A percentile compares a stretch with the other conserved stretches of the same genome.
Conservation (phyloP, 92 coral and sea anemone genomes). For the Palythoa caribaeorum region DNA sequence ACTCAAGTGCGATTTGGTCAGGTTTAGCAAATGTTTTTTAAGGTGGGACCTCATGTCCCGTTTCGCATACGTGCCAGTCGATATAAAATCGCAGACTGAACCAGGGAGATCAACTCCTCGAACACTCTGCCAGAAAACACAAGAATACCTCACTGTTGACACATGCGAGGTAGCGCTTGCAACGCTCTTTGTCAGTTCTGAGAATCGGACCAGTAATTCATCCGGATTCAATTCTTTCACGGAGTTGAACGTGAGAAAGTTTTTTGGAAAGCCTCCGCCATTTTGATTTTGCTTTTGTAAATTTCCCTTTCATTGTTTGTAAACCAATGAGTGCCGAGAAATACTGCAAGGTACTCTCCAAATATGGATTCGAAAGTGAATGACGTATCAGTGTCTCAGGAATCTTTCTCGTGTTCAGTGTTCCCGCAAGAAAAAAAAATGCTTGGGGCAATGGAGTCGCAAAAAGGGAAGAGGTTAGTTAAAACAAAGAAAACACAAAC, state of each 20-base stretch:
- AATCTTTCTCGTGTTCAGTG: constrained; percentile 7
- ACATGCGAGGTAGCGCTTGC: constrained; percentile 23
- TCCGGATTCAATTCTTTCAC: not conserved
- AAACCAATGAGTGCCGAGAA: not conserved
- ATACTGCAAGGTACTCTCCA: constrained; percentile 3
- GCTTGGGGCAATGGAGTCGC: too few relatives aligned
- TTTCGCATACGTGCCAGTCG: not conserved
- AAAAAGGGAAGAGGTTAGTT: too few relatives aligned
- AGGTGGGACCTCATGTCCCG: constrained; percentile 11
- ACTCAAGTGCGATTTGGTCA: constrained; percentile 9
- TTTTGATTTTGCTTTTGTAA: too few relatives aligned
- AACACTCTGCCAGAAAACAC: constrained; percentile 19
- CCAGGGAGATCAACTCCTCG: constrained; percentile 25
- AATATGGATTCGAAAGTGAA: constrained; percentile 10
- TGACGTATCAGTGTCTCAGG: constrained; percentile 27
- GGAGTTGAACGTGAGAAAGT: not conserved
- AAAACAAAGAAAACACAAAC: too few relatives aligned
- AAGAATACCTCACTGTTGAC: not conserved
- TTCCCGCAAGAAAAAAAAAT: too few relatives aligned
- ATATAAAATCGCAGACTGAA: not conserved
- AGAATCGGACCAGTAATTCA: not conserved
- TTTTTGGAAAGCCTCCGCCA: too few relatives aligned
- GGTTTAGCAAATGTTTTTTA: not conserved
- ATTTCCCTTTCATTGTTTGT: not conserved
- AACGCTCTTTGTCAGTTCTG: not conserved